These are phyloP conservation scores for Drosophila teissieri DNA, from an alignment of 1,140 invertebrate species.

Conservation along the genomic window DNA sequence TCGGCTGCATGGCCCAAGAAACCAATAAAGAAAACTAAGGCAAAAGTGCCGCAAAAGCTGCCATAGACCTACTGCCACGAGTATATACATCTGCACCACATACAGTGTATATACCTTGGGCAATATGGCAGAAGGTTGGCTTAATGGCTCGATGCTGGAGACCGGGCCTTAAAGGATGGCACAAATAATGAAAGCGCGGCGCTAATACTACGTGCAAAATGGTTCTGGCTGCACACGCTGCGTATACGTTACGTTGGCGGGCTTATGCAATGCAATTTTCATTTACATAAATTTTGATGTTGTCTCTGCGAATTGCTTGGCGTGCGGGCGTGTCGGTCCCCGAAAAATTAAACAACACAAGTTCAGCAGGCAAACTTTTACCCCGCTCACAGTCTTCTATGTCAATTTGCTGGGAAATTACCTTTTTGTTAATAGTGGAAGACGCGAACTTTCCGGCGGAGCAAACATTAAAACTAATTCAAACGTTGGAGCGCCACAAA, in stretches of 20 bases:
- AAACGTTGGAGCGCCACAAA: constrained; percentile 43
- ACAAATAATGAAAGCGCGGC: constrained; percentile 68
- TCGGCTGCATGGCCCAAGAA: constrained; percentile 53
- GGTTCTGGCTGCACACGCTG: constrained; percentile 67
- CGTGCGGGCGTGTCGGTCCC: constrained; percentile 18
- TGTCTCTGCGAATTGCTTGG: constrained; percentile 39
- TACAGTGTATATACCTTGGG: constrained; percentile 28
- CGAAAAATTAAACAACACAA: constrained; percentile 56
- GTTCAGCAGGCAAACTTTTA: constrained; percentile 49
- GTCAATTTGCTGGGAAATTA: constrained; percentile 77
- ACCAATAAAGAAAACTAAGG: constrained; percentile 77
- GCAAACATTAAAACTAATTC: constrained; percentile 77
- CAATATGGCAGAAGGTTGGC: constrained; percentile 51
- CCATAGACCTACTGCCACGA: constrained; percentile 24
- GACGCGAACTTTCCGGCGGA: constrained; percentile 25
- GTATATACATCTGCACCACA: constrained; percentile 13
- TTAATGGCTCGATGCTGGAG: constrained; percentile 56
- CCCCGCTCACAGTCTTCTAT: constrained; percentile 71
- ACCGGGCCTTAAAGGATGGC: constrained; percentile 52
- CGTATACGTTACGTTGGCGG: constrained; percentile 60
- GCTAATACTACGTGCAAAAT: constrained; percentile 80
- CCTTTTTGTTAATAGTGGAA: constrained; percentile 78
- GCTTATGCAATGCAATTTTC: constrained; percentile 82
- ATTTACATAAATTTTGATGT: constrained; percentile 76
- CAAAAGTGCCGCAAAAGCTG: constrained; percentile 44